Conservation (phyloP, 2,888 invertebrate genomes). For the Clusia tigrina region DNA sequence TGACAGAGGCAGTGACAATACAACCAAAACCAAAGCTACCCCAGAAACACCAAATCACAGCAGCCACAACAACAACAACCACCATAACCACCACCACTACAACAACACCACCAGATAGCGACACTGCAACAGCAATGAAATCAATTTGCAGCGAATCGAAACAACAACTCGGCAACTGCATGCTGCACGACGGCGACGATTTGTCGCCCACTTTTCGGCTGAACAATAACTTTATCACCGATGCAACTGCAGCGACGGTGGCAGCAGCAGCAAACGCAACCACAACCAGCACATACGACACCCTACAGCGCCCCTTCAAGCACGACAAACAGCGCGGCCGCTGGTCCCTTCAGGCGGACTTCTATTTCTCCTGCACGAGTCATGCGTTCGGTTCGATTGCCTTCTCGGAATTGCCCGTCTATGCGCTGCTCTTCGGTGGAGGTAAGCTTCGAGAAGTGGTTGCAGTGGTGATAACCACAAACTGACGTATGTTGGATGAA, state of each 20-base stretch:
- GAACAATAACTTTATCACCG: slow-evolving; percentile 6
- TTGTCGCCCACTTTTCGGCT: slow-evolving; percentile 27
- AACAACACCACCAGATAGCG: slow-evolving; percentile 8
- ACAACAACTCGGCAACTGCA: slow-evolving; percentile 52
- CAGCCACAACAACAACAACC: slow-evolving; percentile 11
- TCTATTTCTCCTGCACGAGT: slow-evolving; percentile 82
- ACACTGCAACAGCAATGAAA: slow-evolving; percentile 43
- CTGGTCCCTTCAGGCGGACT: slow-evolving; percentile 80
- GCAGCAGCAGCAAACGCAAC: slow-evolving; percentile 29
- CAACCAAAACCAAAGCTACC: slow-evolving; percentile 18
- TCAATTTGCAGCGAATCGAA: slow-evolving; percentile 53
- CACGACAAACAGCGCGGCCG: slow-evolving; percentile 67
- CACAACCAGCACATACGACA: slow-evolving; percentile 56
- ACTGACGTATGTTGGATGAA: no score
- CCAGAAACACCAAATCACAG: slow-evolving; percentile 13
- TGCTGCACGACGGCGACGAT: slow-evolving; percentile 42
- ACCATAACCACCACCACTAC: slow-evolving; percentile 16
- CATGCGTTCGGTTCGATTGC: slow-evolving; percentile 85
- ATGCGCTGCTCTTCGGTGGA: slow-evolving; percentile 53
- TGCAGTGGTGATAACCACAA: no score
- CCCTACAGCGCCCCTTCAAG: slow-evolving; percentile 58
- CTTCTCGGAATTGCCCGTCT: slow-evolving; percentile 76
- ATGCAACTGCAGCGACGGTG: slow-evolving; percentile 17
- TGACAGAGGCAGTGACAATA: no score
- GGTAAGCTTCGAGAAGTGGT: slow-evolving; percentile 46